phyloP scores from a whole-genome alignment of 2,888 invertebrate genomes.

The Drosophila helvetica region DNA sequence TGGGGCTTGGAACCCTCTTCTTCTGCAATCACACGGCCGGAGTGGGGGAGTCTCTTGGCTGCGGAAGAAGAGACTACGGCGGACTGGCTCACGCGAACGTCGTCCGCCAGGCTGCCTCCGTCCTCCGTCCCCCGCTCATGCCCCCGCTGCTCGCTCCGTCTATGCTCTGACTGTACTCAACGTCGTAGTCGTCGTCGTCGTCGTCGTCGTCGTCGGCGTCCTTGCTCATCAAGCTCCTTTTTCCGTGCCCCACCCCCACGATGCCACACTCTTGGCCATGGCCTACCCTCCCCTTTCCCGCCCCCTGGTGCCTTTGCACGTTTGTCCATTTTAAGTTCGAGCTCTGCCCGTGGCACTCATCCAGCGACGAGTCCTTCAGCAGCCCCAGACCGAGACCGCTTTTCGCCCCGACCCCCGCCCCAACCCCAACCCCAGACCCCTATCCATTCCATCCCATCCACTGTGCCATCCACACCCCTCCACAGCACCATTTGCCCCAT shows the following conservation, averaged over 20 bases:
- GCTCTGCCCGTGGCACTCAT: conserved; percentile 80
- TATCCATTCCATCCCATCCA: conserved; percentile 8
- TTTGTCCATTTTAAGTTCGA: conserved; percentile 81
- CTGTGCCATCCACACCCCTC: neutral
- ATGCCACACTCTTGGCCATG: too few species aligned
- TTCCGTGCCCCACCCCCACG: conserved; percentile 19
- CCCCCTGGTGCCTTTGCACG: conserved; percentile 58
- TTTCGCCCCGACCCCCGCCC: conserved; percentile 3
- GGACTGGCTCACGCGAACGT: conserved; percentile 74
- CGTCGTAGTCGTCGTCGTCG: conserved; percentile 12
- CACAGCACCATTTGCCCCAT: conserved; percentile 8
- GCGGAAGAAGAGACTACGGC: conserved; percentile 49
- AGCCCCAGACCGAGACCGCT: conserved; percentile 16
- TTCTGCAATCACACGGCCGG: conserved; percentile 30
- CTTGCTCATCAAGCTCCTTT: conserved; percentile 74
- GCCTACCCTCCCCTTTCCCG: too few species aligned
- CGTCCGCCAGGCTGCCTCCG: conserved; percentile 64
- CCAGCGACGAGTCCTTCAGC: conserved; percentile 76
- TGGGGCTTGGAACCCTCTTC: conserved; percentile 26
- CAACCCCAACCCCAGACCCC: neutral
- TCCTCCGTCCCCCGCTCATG: neutral
- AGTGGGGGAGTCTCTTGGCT: conserved; percentile 57
- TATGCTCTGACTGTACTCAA: conserved; percentile 36
- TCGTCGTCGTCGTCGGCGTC: conserved; percentile 47
- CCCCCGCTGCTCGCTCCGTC: neutral